Percentiles rank a stretch among this genome's conserved stretches.
These are phyloP conservation scores for Vireo griseus DNA, from an alignment of 2,797 vertebrate genomes.

Conservation along the genomic window DNA sequence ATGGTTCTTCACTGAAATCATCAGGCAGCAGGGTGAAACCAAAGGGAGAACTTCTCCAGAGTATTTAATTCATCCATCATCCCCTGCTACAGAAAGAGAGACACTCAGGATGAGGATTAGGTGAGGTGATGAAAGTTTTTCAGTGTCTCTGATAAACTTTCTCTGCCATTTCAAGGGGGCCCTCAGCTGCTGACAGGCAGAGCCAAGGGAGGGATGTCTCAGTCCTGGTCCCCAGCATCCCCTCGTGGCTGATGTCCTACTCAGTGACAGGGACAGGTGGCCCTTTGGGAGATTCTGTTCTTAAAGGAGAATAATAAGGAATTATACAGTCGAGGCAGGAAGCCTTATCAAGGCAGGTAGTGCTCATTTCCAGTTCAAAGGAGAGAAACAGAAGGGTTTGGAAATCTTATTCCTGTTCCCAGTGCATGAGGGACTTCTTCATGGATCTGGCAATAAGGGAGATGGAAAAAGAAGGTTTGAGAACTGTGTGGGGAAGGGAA, in stretches of 20 bases:
- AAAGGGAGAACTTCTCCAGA: neutral
- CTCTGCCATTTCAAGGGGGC: neutral
- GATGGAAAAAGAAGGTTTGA: neutral
- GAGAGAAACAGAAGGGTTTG: neutral
- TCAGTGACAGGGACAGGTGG: neutral
- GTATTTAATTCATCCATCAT: neutral
- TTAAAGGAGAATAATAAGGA: neutral
- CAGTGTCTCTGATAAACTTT: neutral
- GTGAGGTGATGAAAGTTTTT: neutral
- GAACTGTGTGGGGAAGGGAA: neutral
- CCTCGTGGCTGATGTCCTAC: neutral
- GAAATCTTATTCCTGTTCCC: neutral
- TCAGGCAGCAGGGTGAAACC: neutral
- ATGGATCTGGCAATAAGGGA: neutral
- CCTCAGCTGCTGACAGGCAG: conserved; percentile 12
- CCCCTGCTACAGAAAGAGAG: neutral
- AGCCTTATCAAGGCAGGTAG: neutral
- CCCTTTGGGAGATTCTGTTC: neutral
- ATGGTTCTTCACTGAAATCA: neutral
- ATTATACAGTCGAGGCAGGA: neutral
- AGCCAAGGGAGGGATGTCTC: neutral
- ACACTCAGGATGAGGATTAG: neutral
- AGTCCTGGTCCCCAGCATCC: neutral
- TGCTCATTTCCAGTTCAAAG: neutral
- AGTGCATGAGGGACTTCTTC: neutral